These are phyloP conservation scores for Eptesicus fuscus DNA, from an alignment of 2,113 vertebrate genomes.

Conservation along the genomic window DNA sequence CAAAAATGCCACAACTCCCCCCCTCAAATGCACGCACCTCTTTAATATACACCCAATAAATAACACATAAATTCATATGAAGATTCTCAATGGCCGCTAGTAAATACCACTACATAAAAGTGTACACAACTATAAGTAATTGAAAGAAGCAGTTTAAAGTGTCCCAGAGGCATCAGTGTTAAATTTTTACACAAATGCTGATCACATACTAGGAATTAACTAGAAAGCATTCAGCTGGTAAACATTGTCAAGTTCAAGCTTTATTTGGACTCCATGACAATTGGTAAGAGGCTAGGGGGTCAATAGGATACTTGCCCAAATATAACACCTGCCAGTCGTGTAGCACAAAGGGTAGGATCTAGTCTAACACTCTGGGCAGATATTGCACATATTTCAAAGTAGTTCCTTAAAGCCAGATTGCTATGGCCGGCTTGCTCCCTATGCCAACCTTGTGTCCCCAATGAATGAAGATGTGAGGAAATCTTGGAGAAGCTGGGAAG, in stretches of 20 bases:
- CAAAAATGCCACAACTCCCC: constrained; percentile 40
- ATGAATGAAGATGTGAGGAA: background rate
- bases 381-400: background rate
- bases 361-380: background rate
- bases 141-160: background rate
- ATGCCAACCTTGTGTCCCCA: background rate
- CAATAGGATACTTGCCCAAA: background rate
- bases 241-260: background rate
- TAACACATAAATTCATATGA: constrained; percentile 38
- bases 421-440: background rate
- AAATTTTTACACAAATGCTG: constrained; percentile 33
- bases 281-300: background rate
- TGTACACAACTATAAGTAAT: background rate
- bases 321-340: background rate
- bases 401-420: background rate
- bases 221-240: background rate
- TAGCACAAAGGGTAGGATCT: background rate
- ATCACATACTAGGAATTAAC: background rate
- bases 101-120: constrained; percentile 1
- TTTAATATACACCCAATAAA: constrained; percentile 31
- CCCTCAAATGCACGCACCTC: background rate
- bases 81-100: background rate
- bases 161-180: background rate
- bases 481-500: background rate
- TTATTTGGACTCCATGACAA: background rate